phyloP scores from a whole-genome alignment of 2,888 invertebrate genomes.

The Monochamus alternatus region DNA sequence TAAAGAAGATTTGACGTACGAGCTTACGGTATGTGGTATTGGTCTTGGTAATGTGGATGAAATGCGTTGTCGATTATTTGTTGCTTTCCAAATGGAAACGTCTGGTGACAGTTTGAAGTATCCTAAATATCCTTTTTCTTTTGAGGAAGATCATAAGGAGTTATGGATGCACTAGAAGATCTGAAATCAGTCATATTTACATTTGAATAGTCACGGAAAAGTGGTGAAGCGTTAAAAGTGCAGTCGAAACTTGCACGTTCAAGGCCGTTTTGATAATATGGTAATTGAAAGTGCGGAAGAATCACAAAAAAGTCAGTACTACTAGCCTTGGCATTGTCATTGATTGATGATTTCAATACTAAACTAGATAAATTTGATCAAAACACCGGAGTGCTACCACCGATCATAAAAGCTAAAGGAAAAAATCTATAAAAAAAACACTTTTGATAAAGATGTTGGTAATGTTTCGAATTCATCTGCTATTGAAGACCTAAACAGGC shows the following conservation, averaged over 20 bases:
- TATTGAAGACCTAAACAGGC: not conserved
- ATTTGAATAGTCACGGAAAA: constrained; percentile 5
- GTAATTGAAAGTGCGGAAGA: not conserved
- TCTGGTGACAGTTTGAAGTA: constrained; percentile 37
- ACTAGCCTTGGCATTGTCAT: constrained; percentile 3
- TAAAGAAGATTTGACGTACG: constrained; percentile 25
- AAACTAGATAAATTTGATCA: not conserved
- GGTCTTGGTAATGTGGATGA: constrained; percentile 7
- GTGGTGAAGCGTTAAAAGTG: constrained; percentile 12
- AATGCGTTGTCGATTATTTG: not conserved
- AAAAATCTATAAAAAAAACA: not conserved
- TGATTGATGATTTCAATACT: constrained; percentile 2
- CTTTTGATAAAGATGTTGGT: not conserved
- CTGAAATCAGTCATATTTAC: not conserved
- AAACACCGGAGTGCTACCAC: not conserved
- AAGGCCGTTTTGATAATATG: constrained; percentile 27
- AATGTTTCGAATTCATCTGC: constrained; percentile 9
- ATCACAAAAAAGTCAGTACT: constrained; percentile 9
- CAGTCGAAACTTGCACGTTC: constrained; percentile 2
- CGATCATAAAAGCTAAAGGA: not conserved
- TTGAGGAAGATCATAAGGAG: constrained; percentile 28
- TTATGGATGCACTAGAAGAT: constrained; percentile 28
- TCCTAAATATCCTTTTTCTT: too few species aligned
- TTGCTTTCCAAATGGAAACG: constrained; percentile 28
- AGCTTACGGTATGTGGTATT: constrained; percentile 23